Conservation (phyloP, 2,888 invertebrate genomes). For the Scaptomyza polygonia region DNA sequence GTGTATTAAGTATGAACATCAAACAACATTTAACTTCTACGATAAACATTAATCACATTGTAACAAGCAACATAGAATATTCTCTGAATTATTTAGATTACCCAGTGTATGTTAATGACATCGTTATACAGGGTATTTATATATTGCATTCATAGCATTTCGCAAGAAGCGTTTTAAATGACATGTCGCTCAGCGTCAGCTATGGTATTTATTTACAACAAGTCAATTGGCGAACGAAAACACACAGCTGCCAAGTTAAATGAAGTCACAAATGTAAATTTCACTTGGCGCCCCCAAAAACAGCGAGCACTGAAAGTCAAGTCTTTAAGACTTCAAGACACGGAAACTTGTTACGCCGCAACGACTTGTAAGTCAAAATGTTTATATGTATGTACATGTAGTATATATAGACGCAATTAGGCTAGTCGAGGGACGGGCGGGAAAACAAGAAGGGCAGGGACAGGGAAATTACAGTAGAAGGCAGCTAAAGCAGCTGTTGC, state of each 20-base stretch:
- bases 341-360: conserved; percentile 45
- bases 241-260: conserved; percentile 67
- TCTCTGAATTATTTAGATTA: neutral
- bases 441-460: neutral
- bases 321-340: conserved; percentile 23
- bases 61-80: too few relatives aligned
- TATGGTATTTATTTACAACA: conserved; percentile 20
- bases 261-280: conserved; percentile 78
- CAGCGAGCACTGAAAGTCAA: conserved; percentile 7
- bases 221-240: conserved; percentile 60
- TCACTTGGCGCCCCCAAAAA: conserved; percentile 57
- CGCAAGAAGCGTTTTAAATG: conserved; percentile 47
- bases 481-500: conserved; percentile 63
- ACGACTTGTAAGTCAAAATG: conserved; percentile 57
- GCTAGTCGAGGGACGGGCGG: conserved; percentile 15
- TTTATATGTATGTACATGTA: neutral
- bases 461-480: conserved; percentile 46
- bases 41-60: too few relatives aligned
- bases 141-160: conserved; percentile 15
- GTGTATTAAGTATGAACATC: too few relatives aligned
- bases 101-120: neutral
- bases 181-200: conserved; percentile 49
- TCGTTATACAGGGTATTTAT: conserved; percentile 14
- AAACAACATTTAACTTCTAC: too few relatives aligned
- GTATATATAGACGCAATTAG: conserved; percentile 59